Evolutionary conservation across 2,888 invertebrate species (phyloP).

Genomic region (Pandemis cinnamomeana): DNA sequence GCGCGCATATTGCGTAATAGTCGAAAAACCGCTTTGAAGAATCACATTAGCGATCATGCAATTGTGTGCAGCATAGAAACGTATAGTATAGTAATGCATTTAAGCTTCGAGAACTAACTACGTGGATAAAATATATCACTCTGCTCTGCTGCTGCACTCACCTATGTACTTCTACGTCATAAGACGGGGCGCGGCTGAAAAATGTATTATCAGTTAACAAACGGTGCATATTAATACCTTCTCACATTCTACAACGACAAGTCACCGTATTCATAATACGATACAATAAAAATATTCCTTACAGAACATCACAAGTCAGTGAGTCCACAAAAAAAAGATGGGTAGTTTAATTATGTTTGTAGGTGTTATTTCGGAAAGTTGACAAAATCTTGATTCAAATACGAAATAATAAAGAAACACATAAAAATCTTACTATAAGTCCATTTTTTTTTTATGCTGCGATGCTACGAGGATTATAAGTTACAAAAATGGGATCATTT

Average conservation of each 20-base stretch:
- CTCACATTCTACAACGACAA: too few relatives aligned
- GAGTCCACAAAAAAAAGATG: too few relatives aligned
- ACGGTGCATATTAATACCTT: background rate
- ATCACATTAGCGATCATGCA: slow-evolving; percentile 36
- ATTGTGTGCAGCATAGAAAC: slow-evolving; percentile 11
- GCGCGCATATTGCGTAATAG: background rate
- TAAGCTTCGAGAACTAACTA: slow-evolving; percentile 36
- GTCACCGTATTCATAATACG: too few relatives aligned
- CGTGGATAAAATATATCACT: slow-evolving; percentile 33
- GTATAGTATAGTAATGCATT: slow-evolving; percentile 40
- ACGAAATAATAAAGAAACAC: background rate
- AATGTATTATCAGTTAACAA: slow-evolving; percentile 9
- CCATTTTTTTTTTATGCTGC: background rate
- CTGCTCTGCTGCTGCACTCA: slow-evolving; percentile 50
- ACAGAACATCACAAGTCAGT: too few relatives aligned
- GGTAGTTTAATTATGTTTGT: background rate
- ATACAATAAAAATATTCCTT: too few relatives aligned
- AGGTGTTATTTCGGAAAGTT: background rate
- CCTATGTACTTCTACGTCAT: slow-evolving; percentile 65
- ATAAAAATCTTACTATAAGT: background rate
- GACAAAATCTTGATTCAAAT: background rate
- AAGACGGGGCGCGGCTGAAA: slow-evolving; percentile 50
- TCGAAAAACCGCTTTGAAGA: slow-evolving; percentile 17
- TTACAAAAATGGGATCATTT: background rate
- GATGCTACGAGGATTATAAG: background rate